These are phyloP conservation scores for Crocuta crocuta DNA, from an alignment of 2,113 vertebrate species.

Conservation along the genomic window DNA sequence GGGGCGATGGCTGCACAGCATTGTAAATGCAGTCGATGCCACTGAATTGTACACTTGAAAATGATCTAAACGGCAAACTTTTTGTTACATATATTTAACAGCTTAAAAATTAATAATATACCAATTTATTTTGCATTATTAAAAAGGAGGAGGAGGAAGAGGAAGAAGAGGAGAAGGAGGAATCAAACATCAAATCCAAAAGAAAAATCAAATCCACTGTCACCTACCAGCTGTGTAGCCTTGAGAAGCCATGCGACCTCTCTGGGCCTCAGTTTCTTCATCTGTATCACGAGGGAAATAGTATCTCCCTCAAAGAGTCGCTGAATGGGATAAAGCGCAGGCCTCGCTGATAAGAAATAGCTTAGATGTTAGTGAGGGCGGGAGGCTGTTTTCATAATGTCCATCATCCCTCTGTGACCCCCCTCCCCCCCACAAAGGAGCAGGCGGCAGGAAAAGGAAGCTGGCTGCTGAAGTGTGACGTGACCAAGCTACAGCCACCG, in stretches of 20 bases:
- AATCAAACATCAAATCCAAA: background rate
- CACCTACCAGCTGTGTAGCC: too few relatives aligned
- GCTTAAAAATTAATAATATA: background rate
- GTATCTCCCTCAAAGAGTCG: background rate
- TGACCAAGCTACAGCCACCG: background rate
- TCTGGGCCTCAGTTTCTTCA: background rate
- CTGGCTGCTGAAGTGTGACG: background rate
- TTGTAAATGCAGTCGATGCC: background rate
- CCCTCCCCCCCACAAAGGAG: background rate
- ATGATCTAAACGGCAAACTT: background rate
- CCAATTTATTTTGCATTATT: background rate
- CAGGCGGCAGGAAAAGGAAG: slow-evolving; percentile 53
- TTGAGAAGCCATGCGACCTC: background rate
- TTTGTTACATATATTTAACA: background rate
- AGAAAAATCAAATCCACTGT: background rate
- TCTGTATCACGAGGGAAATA: background rate
- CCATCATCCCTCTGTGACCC: background rate
- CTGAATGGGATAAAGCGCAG: background rate
- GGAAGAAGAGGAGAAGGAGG: background rate
- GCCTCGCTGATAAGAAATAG: background rate
- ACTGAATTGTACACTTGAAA: background rate
- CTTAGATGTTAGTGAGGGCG: background rate
- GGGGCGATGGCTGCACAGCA: rapidly evolving
- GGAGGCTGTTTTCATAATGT: too few relatives aligned
- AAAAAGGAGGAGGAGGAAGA: background rate